Percentiles rank a stretch among this genome's conserved stretches.
Evolutionary conservation across 1,140 invertebrate genomes (phyloP).

Genomic region (Zophobas morio): DNA sequence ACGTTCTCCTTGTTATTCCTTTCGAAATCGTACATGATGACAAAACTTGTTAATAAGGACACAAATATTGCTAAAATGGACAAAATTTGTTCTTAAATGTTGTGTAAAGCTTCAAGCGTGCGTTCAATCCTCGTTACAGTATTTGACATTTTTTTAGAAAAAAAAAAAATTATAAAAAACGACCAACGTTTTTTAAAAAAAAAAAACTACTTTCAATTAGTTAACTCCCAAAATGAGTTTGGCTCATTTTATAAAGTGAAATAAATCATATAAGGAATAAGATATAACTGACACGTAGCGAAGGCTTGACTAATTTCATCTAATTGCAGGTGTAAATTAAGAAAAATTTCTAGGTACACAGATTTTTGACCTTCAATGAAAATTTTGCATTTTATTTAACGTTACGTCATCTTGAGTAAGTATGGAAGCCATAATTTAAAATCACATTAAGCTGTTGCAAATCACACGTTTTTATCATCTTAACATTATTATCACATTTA

Average conservation of each 20-base stretch:
- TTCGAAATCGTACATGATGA: neutral
- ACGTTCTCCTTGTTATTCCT: neutral
- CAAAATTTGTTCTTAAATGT: neutral
- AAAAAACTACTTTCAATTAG: too few relatives aligned
- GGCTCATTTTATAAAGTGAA: too few relatives aligned
- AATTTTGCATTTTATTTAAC: neutral
- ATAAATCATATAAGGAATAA: too few relatives aligned
- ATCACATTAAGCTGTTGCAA: neutral
- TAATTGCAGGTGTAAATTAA: neutral
- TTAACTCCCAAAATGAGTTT: too few relatives aligned
- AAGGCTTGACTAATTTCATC: neutral
- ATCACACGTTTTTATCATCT: neutral
- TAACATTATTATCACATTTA: neutral
- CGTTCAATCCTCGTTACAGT: too few relatives aligned
- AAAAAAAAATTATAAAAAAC: too few relatives aligned
- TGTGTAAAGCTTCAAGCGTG: neutral
- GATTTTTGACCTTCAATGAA: neutral
- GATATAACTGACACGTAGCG: too few relatives aligned
- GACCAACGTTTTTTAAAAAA: too few relatives aligned
- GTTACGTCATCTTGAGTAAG: neutral
- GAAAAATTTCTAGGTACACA: neutral
- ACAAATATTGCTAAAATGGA: neutral
- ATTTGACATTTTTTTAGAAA: too few relatives aligned
- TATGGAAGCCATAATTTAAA: neutral
- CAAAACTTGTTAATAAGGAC: conserved; percentile 8